Evolutionary conservation across 1,140 invertebrate species (phyloP).

Genomic region (Pissodes strobi): DNA sequence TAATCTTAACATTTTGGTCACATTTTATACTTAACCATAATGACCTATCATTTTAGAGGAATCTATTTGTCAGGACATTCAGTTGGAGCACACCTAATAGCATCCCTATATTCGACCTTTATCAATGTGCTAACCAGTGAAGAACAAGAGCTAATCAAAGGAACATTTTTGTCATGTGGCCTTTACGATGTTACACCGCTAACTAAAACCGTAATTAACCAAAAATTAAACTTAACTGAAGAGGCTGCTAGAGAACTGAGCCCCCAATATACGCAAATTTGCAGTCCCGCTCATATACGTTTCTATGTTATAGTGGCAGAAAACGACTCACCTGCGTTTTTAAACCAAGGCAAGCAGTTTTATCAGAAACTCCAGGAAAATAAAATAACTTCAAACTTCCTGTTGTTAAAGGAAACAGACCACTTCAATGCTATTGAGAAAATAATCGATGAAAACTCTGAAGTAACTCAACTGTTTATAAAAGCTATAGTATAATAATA

Average conservation of each 20-base stretch:
- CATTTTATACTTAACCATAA: not conserved
- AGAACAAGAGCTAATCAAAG: constrained; percentile 44
- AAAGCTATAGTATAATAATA: too few relatives aligned
- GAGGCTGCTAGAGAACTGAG: constrained; percentile 41
- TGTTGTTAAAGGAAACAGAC: constrained; percentile 57
- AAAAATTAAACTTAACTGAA: constrained; percentile 41
- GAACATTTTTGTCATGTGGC: constrained; percentile 61
- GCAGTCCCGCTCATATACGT: constrained; percentile 15
- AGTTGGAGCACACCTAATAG: constrained; percentile 73
- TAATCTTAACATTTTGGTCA: too few relatives aligned
- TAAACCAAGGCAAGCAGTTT: constrained; percentile 50
- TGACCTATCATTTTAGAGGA: constrained; percentile 56
- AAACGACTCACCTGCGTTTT: constrained; percentile 59
- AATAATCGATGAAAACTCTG: constrained; percentile 55
- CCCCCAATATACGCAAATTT: constrained; percentile 38
- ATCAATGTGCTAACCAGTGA: constrained; percentile 42
- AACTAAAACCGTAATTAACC: constrained; percentile 43
- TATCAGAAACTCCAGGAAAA: constrained; percentile 21
- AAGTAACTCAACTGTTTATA: constrained; percentile 20
- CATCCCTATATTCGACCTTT: constrained; percentile 61
- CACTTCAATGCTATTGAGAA: constrained; percentile 68
- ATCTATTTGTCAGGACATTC: constrained; percentile 76
- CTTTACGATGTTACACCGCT: constrained; percentile 60
- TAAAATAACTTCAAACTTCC: constrained; percentile 30
- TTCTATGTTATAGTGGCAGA: constrained; percentile 56